A percentile compares a stretch with the other conserved stretches of the same genome.
Evolutionary conservation across 1,140 invertebrate genomes (phyloP).

Genomic region (Psilanteris sp.): DNA sequence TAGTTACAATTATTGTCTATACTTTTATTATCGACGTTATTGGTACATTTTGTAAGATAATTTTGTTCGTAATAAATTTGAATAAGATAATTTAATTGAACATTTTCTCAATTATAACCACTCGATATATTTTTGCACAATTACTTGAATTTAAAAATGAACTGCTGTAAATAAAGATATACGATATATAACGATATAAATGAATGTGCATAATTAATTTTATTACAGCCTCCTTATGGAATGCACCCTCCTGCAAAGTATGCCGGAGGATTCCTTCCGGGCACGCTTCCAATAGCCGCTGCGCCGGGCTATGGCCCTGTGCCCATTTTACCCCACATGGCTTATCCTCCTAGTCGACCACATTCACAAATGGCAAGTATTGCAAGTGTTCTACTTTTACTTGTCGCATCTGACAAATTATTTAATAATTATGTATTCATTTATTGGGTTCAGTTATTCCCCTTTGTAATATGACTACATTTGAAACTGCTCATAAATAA

Average conservation of each 20-base stretch:
- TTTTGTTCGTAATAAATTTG: no score
- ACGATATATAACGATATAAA: background rate
- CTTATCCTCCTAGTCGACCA: conserved; percentile 68
- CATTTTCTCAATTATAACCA: no score
- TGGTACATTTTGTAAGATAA: no score
- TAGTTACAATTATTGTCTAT: no score
- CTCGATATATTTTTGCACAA: no score
- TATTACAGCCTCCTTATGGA: conserved; percentile 71
- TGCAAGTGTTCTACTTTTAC: conserved; percentile 45
- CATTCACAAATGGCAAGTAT: conserved; percentile 74
- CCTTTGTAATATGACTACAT: no score
- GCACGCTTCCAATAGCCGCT: conserved; percentile 65
- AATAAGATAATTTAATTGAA: no score
- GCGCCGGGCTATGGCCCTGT: conserved; percentile 70
- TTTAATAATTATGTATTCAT: background rate
- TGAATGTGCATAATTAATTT: conserved; percentile 27
- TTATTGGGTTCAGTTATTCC: no score
- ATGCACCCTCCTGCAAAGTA: conserved; percentile 72
- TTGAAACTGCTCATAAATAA: no score
- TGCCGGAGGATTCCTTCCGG: conserved; percentile 70
- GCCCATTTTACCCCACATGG: conserved; percentile 71
- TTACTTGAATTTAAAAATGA: no score
- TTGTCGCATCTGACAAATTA: conserved; percentile 1
- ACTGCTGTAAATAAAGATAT: no score
- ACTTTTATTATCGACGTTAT: no score